A percentile compares a stretch with the other conserved stretches of the same genome.
These are phyloP conservation scores for Aethina tumida DNA, from an alignment of 1,140 invertebrate species.

Conservation along the genomic window DNA sequence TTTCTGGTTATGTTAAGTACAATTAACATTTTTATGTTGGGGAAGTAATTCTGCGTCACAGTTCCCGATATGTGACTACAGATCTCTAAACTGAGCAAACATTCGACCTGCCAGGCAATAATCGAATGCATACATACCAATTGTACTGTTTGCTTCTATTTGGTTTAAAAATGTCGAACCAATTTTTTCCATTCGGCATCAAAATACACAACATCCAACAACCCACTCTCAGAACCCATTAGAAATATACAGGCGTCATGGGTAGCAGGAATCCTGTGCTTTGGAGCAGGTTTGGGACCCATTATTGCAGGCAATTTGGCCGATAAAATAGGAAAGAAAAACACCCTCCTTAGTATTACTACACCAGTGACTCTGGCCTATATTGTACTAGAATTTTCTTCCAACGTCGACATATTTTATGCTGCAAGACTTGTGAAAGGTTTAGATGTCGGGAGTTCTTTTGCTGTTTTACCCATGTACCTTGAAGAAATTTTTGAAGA, in stretches of 20 bases:
- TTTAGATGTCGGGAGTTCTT: constrained; percentile 36
- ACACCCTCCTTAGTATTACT: constrained; percentile 32
- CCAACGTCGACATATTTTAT: constrained; percentile 30
- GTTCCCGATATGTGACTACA: no score
- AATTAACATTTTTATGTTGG: no score
- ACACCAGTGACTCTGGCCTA: constrained; percentile 35
- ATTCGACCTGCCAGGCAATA: no score
- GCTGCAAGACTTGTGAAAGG: constrained; percentile 38
- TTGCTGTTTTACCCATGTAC: constrained; percentile 41
- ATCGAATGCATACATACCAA: no score
- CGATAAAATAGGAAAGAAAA: constrained; percentile 38
- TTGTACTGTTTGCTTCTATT: no score
- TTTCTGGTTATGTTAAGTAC: no score
- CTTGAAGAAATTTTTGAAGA: constrained; percentile 42
- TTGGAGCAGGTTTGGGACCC: constrained; percentile 53
- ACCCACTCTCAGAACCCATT: constrained; percentile 31
- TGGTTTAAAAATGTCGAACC: no score
- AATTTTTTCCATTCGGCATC: no score
- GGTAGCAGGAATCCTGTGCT: constrained; percentile 67
- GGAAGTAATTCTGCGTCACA: no score
- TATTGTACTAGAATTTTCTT: constrained; percentile 35
- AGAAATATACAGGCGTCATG: constrained; percentile 54
- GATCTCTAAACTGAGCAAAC: no score
- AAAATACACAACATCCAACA: no score
- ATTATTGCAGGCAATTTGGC: constrained; percentile 28